Conservation (phyloP, 2,113 vertebrate genomes). For the Oceanodroma tethys region DNA sequence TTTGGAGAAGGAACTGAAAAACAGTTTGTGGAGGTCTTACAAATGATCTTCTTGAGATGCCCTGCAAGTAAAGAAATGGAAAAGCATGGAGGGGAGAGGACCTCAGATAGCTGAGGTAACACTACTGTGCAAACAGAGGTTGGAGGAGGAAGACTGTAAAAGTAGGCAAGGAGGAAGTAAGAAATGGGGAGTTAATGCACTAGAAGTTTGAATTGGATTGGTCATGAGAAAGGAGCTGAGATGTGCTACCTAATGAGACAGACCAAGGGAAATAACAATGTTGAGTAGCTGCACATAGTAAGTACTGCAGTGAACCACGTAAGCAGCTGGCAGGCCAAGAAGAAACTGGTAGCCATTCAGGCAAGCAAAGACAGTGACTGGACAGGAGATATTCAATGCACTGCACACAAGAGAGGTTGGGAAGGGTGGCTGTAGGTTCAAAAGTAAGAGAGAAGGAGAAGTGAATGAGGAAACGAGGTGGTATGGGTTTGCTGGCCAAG, state of each 20-base stretch:
- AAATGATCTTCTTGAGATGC: background rate
- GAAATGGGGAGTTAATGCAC: background rate
- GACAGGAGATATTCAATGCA: background rate
- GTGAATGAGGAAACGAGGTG: background rate
- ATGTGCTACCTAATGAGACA: background rate
- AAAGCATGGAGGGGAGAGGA: background rate
- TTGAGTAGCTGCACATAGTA: background rate
- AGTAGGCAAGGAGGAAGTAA: background rate
- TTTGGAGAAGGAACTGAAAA: background rate
- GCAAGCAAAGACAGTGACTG: background rate
- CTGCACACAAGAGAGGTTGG: background rate
- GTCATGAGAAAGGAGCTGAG: background rate
- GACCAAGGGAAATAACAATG: background rate
- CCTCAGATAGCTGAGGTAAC: background rate
- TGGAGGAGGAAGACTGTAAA: background rate
- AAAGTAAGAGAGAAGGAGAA: background rate
- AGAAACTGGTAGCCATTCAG: background rate
- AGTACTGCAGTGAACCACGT: fast-evolving
- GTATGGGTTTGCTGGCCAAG: background rate
- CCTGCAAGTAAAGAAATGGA: background rate
- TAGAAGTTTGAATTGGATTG: background rate
- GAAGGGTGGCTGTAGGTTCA: background rate
- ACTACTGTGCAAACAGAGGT: background rate
- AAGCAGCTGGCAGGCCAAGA: background rate
- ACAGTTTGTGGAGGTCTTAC: background rate